These are phyloP conservation scores for Anhinga rufa DNA, from an alignment of 2,113 vertebrate species.

Conservation along the genomic window DNA sequence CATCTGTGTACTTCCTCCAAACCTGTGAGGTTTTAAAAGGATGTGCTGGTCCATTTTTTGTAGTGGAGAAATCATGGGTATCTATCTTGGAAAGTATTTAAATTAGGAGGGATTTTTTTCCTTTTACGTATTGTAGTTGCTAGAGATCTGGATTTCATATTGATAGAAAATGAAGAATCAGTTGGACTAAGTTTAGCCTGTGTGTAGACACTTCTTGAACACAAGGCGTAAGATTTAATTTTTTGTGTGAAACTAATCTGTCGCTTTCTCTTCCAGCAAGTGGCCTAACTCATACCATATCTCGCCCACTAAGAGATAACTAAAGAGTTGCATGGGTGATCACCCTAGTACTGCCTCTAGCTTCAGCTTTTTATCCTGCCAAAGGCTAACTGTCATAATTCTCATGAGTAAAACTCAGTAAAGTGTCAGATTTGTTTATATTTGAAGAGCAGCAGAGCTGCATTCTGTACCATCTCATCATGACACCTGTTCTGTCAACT, in stretches of 20 bases:
- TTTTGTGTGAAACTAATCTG: background rate
- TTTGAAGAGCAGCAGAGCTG: background rate
- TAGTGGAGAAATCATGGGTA: background rate
- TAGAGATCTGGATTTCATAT: background rate
- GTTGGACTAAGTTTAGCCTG: background rate
- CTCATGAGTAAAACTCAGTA: background rate
- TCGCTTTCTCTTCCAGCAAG: background rate
- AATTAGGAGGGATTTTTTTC: background rate
- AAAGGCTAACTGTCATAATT: background rate
- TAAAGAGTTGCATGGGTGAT: background rate
- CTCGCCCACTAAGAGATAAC: background rate
- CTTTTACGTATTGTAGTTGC: background rate
- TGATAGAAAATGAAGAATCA: background rate
- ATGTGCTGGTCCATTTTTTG: background rate
- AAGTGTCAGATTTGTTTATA: background rate
- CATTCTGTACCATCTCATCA: background rate
- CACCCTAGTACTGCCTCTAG: background rate
- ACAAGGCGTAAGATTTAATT: background rate
- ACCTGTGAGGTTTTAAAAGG: background rate
- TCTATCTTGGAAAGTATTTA: background rate
- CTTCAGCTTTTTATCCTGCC: background rate
- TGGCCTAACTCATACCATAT: background rate
- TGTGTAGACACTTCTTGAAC: background rate
- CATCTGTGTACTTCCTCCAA: background rate
- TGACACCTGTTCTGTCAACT: background rate